Percentiles rank a stretch among this genome's conserved stretches.
Conservation (phyloP, 2,113 vertebrate species). For the Puma concolor region DNA sequence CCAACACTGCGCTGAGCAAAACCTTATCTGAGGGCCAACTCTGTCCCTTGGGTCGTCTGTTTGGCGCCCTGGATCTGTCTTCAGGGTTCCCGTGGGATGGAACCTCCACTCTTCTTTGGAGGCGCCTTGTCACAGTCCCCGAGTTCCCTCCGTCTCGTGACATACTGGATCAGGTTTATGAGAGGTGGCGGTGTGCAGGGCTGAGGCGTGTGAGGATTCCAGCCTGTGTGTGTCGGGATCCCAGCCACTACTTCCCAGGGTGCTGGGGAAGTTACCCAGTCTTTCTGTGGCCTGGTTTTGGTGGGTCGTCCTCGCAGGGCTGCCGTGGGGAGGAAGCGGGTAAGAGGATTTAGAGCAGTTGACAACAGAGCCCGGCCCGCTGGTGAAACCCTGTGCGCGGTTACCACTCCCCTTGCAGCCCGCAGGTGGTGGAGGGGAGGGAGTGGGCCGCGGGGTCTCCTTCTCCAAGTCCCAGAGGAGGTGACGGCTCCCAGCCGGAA, state of each 20-base stretch:
- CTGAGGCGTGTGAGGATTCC: background rate
- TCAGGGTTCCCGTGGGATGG: background rate
- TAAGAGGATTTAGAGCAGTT: background rate
- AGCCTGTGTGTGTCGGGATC: background rate
- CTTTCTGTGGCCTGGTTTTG: background rate
- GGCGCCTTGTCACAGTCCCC: background rate
- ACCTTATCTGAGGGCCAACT: background rate
- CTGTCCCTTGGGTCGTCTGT: background rate
- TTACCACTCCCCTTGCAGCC: background rate
- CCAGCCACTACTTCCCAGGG: background rate
- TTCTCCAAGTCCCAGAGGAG: background rate
- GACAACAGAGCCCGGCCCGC: background rate
- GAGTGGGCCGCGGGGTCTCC: background rate
- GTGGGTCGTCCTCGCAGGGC: background rate
- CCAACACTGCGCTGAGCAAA: background rate
- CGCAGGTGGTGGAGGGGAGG: background rate
- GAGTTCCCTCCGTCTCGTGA: background rate
- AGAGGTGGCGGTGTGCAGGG: background rate
- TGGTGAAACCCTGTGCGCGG: rapidly evolving
- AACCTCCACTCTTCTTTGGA: background rate
- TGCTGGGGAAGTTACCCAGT: background rate
- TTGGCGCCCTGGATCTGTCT: background rate
- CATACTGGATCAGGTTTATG: background rate
- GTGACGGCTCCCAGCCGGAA: background rate
- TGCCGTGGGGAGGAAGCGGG: no score